Percentiles rank a stretch among this genome's conserved stretches.
Conservation (phyloP, 2,113 vertebrate genomes). For the Manacus vitellinus region DNA sequence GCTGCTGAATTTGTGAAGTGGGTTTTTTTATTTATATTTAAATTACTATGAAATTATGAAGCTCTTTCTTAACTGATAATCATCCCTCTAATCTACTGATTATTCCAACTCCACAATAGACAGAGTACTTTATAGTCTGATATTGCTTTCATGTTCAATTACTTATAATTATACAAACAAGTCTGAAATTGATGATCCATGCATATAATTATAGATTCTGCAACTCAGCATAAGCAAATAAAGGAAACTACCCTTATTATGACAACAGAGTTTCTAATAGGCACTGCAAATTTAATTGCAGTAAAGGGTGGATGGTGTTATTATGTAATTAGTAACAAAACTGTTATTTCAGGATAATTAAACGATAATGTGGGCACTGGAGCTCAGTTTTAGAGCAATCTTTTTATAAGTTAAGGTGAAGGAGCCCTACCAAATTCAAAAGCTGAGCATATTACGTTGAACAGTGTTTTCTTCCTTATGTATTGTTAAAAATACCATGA, state of each 20-base stretch:
- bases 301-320: constrained; percentile 22
- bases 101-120: constrained; percentile 39
- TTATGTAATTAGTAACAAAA: constrained; percentile 42
- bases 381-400: background rate
- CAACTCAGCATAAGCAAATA: constrained; percentile 56
- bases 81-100: constrained; percentile 49
- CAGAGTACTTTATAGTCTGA: constrained; percentile 8
- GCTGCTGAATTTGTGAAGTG: background rate
- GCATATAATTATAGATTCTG: constrained; percentile 58
- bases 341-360: constrained; percentile 53
- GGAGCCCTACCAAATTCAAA: background rate
- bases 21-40: background rate
- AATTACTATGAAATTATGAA: background rate
- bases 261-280: constrained; percentile 44
- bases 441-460: background rate
- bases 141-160: constrained; percentile 63
- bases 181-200: constrained; percentile 53
- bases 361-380: background rate
- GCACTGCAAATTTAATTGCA: constrained; percentile 61
- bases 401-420: background rate
- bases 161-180: constrained; percentile 73
- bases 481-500: background rate
- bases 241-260: constrained; percentile 54
- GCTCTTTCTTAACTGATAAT: constrained; percentile 27
- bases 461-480: background rate